Conservation (phyloP, 2,797 vertebrate species). For the Micropoecilia bifurca region DNA sequence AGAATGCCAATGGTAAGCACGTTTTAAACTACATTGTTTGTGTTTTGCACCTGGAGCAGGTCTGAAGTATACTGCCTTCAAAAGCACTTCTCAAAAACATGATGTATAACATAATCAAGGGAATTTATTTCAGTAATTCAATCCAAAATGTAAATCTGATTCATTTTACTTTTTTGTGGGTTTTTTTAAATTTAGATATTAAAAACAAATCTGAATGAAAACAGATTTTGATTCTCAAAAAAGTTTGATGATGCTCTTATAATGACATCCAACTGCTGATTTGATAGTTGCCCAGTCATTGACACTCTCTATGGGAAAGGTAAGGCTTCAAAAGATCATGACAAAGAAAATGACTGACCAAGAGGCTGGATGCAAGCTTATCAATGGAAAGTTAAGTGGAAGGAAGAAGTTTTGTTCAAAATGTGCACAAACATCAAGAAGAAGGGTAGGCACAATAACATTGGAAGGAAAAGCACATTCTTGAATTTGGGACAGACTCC, state of each 20-base stretch:
- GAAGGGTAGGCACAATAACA: background rate
- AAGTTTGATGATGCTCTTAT: background rate
- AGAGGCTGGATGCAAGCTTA: background rate
- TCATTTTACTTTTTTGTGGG: background rate
- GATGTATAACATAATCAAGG: background rate
- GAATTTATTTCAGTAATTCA: background rate
- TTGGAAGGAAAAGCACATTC: background rate
- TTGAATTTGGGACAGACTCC: background rate
- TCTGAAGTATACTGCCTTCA: background rate
- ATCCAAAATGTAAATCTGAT: too few species aligned
- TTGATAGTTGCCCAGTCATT: background rate
- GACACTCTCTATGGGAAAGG: background rate
- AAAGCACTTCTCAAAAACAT: background rate
- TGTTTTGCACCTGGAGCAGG: background rate
- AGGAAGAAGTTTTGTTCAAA: background rate
- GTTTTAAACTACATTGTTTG: background rate
- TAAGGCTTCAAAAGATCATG: background rate
- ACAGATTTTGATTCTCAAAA: background rate
- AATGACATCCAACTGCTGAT: background rate
- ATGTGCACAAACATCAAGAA: background rate
- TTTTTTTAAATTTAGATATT: background rate
- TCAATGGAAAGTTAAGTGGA: background rate
- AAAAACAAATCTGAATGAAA: background rate
- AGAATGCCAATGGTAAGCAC: slow-evolving; percentile 93
- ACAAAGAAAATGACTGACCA: background rate